These are phyloP conservation scores for Podarcis muralis DNA, from an alignment of 2,113 vertebrate genomes.

Conservation along the genomic window DNA sequence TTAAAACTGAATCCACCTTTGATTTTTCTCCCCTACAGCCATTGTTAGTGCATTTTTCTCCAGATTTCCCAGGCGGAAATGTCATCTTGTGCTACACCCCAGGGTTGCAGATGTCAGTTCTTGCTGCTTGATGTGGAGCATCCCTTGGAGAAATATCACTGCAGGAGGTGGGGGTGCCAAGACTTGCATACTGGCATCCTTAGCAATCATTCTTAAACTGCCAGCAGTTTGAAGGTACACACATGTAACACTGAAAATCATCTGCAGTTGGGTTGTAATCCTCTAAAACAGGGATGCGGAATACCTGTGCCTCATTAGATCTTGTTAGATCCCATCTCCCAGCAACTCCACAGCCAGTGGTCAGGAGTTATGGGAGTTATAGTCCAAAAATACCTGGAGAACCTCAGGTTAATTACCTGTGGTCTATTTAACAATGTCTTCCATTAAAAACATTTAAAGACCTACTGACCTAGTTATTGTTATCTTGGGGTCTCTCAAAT, in stretches of 20 bases:
- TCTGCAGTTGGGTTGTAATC: not conserved
- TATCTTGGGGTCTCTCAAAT: no score
- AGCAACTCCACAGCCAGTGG: not conserved
- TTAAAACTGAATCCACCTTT: conserved; percentile 15
- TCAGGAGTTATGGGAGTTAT: not conserved
- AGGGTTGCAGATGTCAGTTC: not conserved
- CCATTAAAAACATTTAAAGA: no score
- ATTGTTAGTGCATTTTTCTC: conserved; percentile 43
- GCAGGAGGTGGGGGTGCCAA: not conserved
- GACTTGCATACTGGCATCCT: conserved; percentile 12
- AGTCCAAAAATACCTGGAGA: not conserved
- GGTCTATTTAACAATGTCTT: no score
- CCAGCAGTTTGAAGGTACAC: conserved; percentile 18
- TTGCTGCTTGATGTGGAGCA: not conserved
- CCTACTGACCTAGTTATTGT: no score
- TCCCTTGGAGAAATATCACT: not conserved
- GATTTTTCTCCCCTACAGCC: conserved; percentile 22
- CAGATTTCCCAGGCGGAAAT: conserved; percentile 58
- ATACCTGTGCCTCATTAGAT: not conserved
- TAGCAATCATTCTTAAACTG: conserved; percentile 9
- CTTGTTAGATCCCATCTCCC: not conserved
- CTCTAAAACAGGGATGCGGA: not conserved
- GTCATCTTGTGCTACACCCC: conserved; percentile 44
- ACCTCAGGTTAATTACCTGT: no score
- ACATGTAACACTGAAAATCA: not conserved